A percentile compares a stretch with the other conserved stretches of the same genome.
Conservation (phyloP, 1,140 invertebrate species). For the Hyles euphorbiae region DNA sequence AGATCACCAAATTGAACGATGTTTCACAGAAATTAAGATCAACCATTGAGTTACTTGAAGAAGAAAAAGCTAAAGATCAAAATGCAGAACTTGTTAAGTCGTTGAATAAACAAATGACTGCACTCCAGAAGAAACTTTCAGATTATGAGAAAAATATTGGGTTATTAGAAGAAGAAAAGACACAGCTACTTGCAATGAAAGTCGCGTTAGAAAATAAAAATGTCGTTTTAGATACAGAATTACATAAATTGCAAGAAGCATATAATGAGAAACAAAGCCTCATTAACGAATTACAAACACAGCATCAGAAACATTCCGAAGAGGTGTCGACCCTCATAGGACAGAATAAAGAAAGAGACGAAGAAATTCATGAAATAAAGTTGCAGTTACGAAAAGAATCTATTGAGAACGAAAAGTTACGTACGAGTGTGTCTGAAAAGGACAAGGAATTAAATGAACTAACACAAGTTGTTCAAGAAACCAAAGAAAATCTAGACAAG, state of each 20-base stretch:
- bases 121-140: slow-evolving; percentile 64
- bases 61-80: slow-evolving; percentile 65
- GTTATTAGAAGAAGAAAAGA: slow-evolving; percentile 56
- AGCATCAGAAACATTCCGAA: slow-evolving; percentile 56
- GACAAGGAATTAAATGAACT: slow-evolving; percentile 40
- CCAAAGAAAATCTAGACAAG: slow-evolving; percentile 40
- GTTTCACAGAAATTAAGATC: slow-evolving; percentile 67
- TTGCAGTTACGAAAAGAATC: slow-evolving; percentile 69
- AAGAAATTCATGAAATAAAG: slow-evolving; percentile 76
- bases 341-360: slow-evolving; percentile 74
- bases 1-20: slow-evolving; percentile 73
- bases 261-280: slow-evolving; percentile 53
- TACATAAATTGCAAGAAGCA: slow-evolving; percentile 53
- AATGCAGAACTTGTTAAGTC: slow-evolving; percentile 60
- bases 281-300: slow-evolving; percentile 60
- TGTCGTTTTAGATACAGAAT: slow-evolving; percentile 38
- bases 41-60: slow-evolving; percentile 68
- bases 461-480: slow-evolving; percentile 50
- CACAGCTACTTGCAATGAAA: slow-evolving; percentile 46
- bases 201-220: slow-evolving; percentile 47
- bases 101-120: slow-evolving; percentile 66
- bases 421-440: slow-evolving; percentile 43
- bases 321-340: slow-evolving; percentile 56
- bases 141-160: slow-evolving; percentile 67
- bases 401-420: slow-evolving; percentile 67